Evolutionary conservation across 1,140 invertebrate genomes (phyloP).

Genomic region (Medauroidea extradentata): DNA sequence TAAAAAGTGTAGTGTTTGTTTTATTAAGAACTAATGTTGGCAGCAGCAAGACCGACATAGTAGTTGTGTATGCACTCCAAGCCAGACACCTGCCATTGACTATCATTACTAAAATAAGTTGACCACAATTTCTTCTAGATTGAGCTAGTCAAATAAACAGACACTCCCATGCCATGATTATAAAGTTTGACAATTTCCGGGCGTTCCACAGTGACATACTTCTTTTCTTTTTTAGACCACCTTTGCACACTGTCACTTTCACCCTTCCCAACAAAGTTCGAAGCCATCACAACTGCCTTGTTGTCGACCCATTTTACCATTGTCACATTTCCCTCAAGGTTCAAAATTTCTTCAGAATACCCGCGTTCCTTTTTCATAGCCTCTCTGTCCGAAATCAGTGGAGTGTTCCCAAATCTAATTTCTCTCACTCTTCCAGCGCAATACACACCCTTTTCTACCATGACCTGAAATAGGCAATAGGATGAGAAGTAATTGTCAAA

Average conservation of each 20-base stretch:
- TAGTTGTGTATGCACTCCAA: no score
- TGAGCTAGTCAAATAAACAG: constrained; percentile 35
- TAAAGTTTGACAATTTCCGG: constrained; percentile 20
- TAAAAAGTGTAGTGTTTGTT: no score
- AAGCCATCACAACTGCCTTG: constrained; percentile 12
- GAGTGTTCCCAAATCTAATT: constrained; percentile 16
- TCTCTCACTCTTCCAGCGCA: constrained; percentile 15
- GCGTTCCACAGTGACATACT: constrained; percentile 4
- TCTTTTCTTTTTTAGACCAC: constrained; percentile 14
- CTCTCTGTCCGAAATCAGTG: constrained; percentile 17
- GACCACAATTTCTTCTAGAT: no score
- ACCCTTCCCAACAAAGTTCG: constrained; percentile 15
- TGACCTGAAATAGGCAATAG: constrained; percentile 1
- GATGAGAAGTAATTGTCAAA: constrained; percentile 24
- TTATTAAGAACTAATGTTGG: no score
- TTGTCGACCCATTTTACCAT: constrained; percentile 20
- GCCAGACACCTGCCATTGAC: no score
- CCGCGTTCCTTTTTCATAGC: constrained; percentile 13
- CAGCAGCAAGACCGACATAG: no score
- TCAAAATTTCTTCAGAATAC: constrained; percentile 7
- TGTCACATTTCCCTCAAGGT: constrained; percentile 11
- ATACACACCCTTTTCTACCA: constrained; percentile 8
- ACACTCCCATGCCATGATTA: constrained; percentile 36
- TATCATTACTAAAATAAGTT: no score
- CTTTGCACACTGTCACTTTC: constrained; percentile 14